phyloP scores from a whole-genome alignment of 2,888 invertebrate genomes.

The Acronicta psi region DNA sequence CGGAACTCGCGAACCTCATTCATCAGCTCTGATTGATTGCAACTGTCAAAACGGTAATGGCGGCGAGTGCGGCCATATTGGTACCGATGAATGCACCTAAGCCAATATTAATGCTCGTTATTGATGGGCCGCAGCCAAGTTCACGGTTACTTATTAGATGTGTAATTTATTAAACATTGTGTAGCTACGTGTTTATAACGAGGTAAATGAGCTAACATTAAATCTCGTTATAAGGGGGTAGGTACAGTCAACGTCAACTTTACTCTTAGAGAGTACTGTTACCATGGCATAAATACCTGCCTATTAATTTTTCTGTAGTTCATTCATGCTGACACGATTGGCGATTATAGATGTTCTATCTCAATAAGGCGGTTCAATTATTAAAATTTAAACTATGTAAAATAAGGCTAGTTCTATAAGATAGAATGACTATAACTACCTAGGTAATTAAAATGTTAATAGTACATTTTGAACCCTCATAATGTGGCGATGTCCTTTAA shows the following conservation, averaged over 20 bases:
- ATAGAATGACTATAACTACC: no score
- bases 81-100: conserved; percentile 81
- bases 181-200: conserved; percentile 62
- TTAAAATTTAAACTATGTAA: no score
- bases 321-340: no score
- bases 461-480: no score
- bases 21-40: conserved; percentile 88
- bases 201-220: conserved; percentile 70
- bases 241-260: conserved; percentile 44
- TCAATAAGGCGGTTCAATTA: no score
- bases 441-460: no score
- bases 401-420: no score
- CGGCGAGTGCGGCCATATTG: conserved; percentile 83
- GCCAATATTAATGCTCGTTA: conserved; percentile 84
- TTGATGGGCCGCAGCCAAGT: conserved; percentile 81
- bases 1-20: conserved; percentile 80
- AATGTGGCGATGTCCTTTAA: no score
- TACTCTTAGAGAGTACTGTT: no score
- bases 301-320: no score
- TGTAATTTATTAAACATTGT: conserved; percentile 81
- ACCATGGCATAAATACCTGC: no score
- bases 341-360: no score
- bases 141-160: conserved; percentile 84
- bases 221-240: conserved; percentile 61
- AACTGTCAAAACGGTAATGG: conserved; percentile 87